Percentiles rank a stretch among this genome's conserved stretches.
phyloP scores from a whole-genome alignment of 1,140 invertebrate species.

The Zaprionus inermis region DNA sequence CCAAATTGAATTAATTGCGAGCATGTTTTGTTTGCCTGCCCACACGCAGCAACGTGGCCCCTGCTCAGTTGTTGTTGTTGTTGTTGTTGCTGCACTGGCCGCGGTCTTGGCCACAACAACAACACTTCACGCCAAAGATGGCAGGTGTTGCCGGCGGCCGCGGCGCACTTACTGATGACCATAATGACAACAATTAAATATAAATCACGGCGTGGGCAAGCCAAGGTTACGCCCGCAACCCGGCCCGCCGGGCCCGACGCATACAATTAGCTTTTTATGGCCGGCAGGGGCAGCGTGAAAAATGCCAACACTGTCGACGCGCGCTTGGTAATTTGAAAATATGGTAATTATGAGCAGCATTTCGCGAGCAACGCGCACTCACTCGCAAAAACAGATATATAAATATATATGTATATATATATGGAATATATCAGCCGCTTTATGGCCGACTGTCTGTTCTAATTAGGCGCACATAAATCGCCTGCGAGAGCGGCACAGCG shows the following conservation, averaged over 20 bases:
- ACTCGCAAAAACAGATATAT: background rate
- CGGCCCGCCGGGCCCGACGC: slow-evolving; percentile 41
- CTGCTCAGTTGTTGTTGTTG: background rate
- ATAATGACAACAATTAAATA: slow-evolving; percentile 83
- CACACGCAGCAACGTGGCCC: too few species aligned
- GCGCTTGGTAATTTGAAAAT: slow-evolving; percentile 79
- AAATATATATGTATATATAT: background rate
- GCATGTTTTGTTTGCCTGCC: slow-evolving; percentile 23
- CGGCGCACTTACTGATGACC: slow-evolving; percentile 64
- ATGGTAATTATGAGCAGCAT: slow-evolving; percentile 77
- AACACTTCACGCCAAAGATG: slow-evolving; percentile 8
- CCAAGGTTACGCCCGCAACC: slow-evolving; percentile 46
- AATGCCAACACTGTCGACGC: slow-evolving; percentile 31
- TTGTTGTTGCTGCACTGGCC: slow-evolving; percentile 2
- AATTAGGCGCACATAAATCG: slow-evolving; percentile 78
- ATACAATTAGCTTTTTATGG: slow-evolving; percentile 82
- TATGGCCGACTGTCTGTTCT: slow-evolving; percentile 64
- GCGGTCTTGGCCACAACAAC: too few species aligned
- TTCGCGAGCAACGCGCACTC: slow-evolving; percentile 15
- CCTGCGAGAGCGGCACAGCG: slow-evolving; percentile 34
- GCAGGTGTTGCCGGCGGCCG: slow-evolving; percentile 40
- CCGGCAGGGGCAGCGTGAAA: slow-evolving; percentile 55
- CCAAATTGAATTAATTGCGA: slow-evolving; percentile 54
- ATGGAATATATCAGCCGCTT: background rate
- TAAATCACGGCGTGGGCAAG: slow-evolving; percentile 72